These are phyloP conservation scores for Brachionus rubens DNA, from an alignment of 1,140 invertebrate genomes.

Conservation along the genomic window DNA sequence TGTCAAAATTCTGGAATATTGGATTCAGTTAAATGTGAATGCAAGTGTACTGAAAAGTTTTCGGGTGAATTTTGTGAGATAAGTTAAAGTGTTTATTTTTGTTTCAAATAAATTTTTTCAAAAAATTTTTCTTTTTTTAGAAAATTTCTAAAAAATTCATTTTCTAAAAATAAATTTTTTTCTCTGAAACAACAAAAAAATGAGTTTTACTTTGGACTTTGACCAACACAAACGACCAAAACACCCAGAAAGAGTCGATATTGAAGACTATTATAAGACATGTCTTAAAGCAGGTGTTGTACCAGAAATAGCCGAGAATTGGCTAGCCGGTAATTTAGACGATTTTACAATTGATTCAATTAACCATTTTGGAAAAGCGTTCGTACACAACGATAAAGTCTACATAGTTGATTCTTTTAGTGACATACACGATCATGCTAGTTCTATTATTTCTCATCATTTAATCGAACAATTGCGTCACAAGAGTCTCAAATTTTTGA, in stretches of 20 bases:
- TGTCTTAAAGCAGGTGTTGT: not conserved
- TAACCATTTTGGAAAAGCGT: constrained; percentile 4
- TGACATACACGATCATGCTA: not conserved
- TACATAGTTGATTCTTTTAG: constrained; percentile 19
- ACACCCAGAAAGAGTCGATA: not conserved
- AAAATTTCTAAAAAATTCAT: no score
- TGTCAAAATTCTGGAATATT: constrained; percentile 32
- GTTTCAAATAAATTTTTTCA: not conserved
- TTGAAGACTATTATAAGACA: constrained; percentile 4
- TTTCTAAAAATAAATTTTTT: no score
- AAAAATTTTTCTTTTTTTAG: no score
- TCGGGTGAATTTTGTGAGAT: not conserved
- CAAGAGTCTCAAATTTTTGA: not conserved
- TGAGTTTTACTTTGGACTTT: constrained; percentile 29
- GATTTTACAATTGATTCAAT: constrained; percentile 18
- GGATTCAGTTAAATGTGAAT: constrained; percentile 2
- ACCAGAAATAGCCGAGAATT: not conserved
- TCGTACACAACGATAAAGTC: constrained; percentile 2
- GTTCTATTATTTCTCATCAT: not conserved
- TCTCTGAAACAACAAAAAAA: no score
- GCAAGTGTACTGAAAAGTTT: not conserved
- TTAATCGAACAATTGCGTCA: not conserved
- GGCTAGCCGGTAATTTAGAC: not conserved
- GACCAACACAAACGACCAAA: not conserved
- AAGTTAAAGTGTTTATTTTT: not conserved